These are phyloP conservation scores for Drosophila lutescens DNA, from an alignment of 2,888 invertebrate genomes.

Conservation along the genomic window DNA sequence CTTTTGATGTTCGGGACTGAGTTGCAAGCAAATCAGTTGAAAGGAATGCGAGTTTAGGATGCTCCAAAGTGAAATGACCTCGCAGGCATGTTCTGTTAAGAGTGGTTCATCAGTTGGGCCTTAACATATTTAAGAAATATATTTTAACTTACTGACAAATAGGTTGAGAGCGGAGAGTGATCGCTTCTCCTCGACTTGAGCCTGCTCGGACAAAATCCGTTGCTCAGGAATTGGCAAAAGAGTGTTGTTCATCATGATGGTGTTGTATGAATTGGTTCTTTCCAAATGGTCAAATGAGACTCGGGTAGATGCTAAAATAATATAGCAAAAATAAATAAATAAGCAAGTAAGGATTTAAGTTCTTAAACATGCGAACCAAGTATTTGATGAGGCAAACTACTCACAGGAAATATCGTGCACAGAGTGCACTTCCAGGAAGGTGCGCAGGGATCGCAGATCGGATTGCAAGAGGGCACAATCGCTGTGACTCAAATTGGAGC, in stretches of 20 bases:
- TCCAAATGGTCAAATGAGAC: constrained; percentile 65
- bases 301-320: constrained; percentile 61
- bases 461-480: constrained; percentile 90
- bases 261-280: constrained; percentile 68
- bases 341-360: not conserved
- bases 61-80: constrained; percentile 96
- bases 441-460: constrained; percentile 90
- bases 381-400: not conserved
- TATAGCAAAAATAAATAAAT: not conserved
- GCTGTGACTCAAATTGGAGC: constrained; percentile 88
- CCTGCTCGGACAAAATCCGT: constrained; percentile 84
- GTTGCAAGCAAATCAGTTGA: constrained; percentile 89
- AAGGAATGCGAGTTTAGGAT: constrained; percentile 96
- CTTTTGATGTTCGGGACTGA: constrained; percentile 88
- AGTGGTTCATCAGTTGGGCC: no score
- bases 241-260: constrained; percentile 61
- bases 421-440: constrained; percentile 90
- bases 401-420: constrained; percentile 82
- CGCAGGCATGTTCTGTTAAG: constrained; percentile 89
- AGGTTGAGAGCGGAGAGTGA: constrained; percentile 91
- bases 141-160: constrained; percentile 86
- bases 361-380: no score
- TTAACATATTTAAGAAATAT: no score
- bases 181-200: constrained; percentile 88
- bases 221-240: constrained; percentile 73